Base-by-base conservation (phyloP, 2,888 invertebrate species). In the Hetaerina titia region DNA sequence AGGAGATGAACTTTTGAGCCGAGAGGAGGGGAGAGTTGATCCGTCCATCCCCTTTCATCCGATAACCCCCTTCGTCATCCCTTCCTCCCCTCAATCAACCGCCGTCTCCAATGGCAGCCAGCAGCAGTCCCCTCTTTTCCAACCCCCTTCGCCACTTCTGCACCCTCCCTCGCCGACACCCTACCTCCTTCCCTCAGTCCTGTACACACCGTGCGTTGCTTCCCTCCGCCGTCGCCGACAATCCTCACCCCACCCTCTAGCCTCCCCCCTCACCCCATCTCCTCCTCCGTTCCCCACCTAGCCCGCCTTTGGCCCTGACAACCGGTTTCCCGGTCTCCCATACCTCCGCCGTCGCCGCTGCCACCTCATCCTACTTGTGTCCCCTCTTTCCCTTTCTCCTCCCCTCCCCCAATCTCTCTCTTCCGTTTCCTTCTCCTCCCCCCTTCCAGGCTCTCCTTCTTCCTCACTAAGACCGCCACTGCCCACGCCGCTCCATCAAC, bases 231-330 rank as follows among this genome's bases (percentile, higher is more conserved):
- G 45, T 45, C 25, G 25, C 74, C 81, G 81, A 22, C 81, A 31
- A 4, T 5, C 60, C 60, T 17, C 81, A 31, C 81, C 31, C n/a
- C 22, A n/a, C 31, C 11, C n/a, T 7, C 56, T 45, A 13, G 45
- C 88, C 9, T 25, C 4, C 57, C 88, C 25, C n/a, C n/a, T n/a
- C n/a, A 22, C 15, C 69, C 5, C 69, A 45, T 2, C 45, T 45
- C 45, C 45, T 45, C n/a, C 69, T 69, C 69, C 69, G 19, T 45
- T 89, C 31, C 31, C 92, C 69, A 25, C 63, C 63, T 31, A 64
- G 64, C 90, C 90, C 90, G 92, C 92, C 92, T 74, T 64, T 92
- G 92, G 92, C 92, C 92, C 92, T 92, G 92, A 92, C 74, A 92
- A 92, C 92, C 92, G 92, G 92, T 92, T 92, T 92, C 69, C 90